A percentile compares a stretch with the other conserved stretches of the same genome.
Conservation (phyloP, 2,888 invertebrate species). For the Eristalis pertinax region DNA sequence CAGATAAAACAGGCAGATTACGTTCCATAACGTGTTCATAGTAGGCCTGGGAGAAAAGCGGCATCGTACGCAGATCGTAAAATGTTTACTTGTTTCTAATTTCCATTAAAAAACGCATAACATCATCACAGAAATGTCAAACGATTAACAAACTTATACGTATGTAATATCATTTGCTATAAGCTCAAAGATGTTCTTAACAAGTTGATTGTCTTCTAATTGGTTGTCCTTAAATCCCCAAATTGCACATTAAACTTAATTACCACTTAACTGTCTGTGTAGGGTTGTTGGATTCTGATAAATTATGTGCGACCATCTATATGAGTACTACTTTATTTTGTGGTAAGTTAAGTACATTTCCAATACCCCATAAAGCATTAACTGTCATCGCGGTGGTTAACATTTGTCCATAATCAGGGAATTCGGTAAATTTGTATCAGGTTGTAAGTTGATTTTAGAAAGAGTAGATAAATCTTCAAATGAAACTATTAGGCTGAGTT, state of each 20-base stretch:
- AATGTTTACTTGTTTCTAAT: neutral
- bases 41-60: neutral
- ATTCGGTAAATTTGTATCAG: neutral
- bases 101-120: neutral
- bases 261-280: neutral
- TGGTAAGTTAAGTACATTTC: neutral
- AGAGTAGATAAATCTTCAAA: neutral
- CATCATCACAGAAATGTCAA: neutral
- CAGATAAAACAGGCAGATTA: too few species aligned
- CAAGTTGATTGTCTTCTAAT: constrained; percentile 1
- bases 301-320: neutral
- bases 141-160: neutral
- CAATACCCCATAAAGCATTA: neutral
- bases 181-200: neutral
- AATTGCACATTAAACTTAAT: neutral
- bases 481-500: too few species aligned
- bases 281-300: neutral
- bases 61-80: neutral
- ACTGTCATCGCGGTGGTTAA: neutral
- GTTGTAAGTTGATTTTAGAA: neutral
- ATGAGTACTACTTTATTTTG: neutral
- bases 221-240: neutral
- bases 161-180: neutral
- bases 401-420: neutral
- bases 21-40: too few species aligned